Conservation (phyloP, 1,140 invertebrate species). For the Ceratosolen fusciceps region DNA sequence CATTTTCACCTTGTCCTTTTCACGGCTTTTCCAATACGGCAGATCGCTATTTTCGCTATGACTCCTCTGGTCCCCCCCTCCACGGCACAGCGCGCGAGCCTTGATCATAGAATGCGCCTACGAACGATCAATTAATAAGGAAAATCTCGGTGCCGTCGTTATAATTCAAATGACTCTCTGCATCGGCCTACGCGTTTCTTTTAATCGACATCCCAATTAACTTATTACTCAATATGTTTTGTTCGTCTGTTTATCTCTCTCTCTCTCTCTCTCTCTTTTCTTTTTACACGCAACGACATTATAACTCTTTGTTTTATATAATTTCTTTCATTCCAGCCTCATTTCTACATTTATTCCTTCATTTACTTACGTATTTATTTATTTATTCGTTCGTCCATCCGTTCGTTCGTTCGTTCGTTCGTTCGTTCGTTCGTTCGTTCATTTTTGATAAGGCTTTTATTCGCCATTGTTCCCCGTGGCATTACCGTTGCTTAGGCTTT, state of each 20-base stretch:
- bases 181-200: neutral
- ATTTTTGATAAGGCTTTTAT: no score
- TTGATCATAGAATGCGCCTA: neutral
- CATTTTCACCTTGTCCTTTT: slow-evolving; percentile 26
- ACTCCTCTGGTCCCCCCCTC: neutral
- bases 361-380: no score
- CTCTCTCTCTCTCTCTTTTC: no score
- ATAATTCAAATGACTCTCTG: neutral
- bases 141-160: neutral
- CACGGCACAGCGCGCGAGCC: neutral
- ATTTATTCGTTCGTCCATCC: no score
- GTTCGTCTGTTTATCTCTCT: neutral
- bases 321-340: no score
- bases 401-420: no score
- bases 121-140: slow-evolving; percentile 26
- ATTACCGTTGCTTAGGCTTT: no score
- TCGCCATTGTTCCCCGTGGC: no score
- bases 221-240: neutral
- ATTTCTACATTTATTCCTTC: no score
- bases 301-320: no score
- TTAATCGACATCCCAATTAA: slow-evolving; percentile 28
- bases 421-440: no score
- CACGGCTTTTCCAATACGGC: neutral
- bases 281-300: no score
- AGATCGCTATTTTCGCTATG: neutral